These are phyloP conservation scores for Muntiacus reevesi DNA, from an alignment of 2,113 vertebrate species.

Conservation along the genomic window DNA sequence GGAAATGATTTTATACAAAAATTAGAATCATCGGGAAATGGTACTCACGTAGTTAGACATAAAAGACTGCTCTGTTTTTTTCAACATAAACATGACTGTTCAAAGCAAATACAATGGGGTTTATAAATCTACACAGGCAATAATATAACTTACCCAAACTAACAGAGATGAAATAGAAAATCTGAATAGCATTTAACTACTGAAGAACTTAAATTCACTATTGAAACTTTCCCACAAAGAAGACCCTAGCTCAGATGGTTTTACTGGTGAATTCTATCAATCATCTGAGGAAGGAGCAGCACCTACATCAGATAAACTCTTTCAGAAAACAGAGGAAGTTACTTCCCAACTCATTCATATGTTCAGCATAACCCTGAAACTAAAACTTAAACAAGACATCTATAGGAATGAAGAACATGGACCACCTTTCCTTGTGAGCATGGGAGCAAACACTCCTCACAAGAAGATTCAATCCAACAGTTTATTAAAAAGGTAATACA, in stretches of 20 bases:
- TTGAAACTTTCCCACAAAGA: neutral
- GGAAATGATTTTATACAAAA: neutral
- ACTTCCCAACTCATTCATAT: neutral
- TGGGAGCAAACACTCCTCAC: neutral
- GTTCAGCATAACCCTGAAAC: neutral
- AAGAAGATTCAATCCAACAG: neutral
- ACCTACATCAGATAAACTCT: neutral
- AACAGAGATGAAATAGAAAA: neutral
- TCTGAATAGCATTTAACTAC: neutral
- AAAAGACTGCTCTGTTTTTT: neutral
- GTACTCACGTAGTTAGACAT: neutral
- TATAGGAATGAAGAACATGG: neutral
- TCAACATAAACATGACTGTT: neutral
- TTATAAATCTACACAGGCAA: neutral
- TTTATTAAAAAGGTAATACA: neutral
- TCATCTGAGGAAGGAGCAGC: neutral
- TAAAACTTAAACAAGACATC: neutral
- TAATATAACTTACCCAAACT: neutral
- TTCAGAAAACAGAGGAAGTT: neutral
- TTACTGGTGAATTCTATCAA: neutral
- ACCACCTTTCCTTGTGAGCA: neutral
- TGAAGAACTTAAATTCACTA: neutral
- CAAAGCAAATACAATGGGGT: neutral
- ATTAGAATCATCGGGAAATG: neutral
- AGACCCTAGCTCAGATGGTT: neutral